phyloP scores from a whole-genome alignment of 2,888 invertebrate species.

The Ptychoptera albimana region DNA sequence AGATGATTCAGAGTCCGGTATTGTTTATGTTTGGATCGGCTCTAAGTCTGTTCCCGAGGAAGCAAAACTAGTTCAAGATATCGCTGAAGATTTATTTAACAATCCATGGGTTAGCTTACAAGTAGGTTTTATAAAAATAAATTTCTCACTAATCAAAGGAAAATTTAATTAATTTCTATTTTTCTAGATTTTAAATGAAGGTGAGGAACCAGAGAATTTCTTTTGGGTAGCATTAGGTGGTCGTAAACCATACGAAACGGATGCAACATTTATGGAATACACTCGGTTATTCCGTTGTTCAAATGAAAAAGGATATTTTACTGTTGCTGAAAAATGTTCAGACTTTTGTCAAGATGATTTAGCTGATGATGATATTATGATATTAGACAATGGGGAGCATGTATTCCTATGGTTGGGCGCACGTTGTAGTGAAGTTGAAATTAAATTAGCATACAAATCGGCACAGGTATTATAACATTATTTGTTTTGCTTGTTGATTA shows the following conservation, averaged over 20 bases:
- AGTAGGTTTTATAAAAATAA: conserved; percentile 33
- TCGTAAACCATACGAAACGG: conserved; percentile 71
- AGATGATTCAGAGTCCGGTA: conserved; percentile 61
- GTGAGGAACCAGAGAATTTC: conserved; percentile 95
- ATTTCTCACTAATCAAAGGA: not conserved
- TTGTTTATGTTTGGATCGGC: conserved; percentile 94
- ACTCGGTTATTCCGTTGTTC: conserved; percentile 94
- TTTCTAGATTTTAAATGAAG: conserved; percentile 69
- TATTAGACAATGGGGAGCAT: conserved; percentile 94
- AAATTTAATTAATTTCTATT: not conserved
- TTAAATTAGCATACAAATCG: conserved; percentile 95
- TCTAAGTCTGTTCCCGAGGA: conserved; percentile 71
- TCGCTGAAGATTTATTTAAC: conserved; percentile 86
- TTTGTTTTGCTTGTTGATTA: not conserved
- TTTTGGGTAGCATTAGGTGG: conserved; percentile 96
- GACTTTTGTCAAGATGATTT: conserved; percentile 71
- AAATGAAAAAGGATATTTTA: conserved; percentile 98
- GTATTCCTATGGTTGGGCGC: conserved; percentile 97
- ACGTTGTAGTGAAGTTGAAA: conserved; percentile 95
- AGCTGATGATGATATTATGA: conserved; percentile 99
- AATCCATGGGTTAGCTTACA: conserved; percentile 61
- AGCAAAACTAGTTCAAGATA: conserved; percentile 71
- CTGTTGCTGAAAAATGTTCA: conserved; percentile 91
- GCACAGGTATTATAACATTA: conserved; percentile 65
- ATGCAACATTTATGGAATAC: conserved; percentile 83